phyloP scores from a whole-genome alignment of 2,888 invertebrate species.

The Periphyllus acericola region DNA sequence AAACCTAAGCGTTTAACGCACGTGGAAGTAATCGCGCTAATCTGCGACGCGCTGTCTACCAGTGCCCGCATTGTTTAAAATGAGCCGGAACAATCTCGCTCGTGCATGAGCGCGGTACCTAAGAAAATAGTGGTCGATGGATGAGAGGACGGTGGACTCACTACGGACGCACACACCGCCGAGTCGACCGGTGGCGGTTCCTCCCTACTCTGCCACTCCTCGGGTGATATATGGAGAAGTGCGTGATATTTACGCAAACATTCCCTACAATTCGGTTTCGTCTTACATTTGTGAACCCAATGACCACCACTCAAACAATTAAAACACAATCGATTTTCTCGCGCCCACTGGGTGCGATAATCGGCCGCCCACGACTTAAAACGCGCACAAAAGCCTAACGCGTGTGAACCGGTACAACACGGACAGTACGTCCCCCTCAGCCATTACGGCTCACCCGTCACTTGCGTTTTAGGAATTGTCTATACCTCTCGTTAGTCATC shows the following conservation, averaged over 20 bases:
- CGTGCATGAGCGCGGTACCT: neutral
- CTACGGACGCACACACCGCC: neutral
- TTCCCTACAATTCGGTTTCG: neutral
- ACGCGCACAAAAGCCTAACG: neutral
- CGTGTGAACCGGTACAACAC: too few relatives aligned
- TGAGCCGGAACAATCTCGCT: neutral
- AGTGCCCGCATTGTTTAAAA: constrained; percentile 1
- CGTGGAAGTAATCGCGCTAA: too few relatives aligned
- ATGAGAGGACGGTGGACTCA: neutral
- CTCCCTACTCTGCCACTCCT: too few relatives aligned
- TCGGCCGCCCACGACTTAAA: neutral
- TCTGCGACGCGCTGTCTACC: too few relatives aligned
- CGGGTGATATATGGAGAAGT: neutral
- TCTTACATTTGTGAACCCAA: neutral
- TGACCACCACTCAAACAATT: neutral
- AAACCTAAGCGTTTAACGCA: too few relatives aligned
- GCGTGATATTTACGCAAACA: neutral
- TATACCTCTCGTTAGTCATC: too few relatives aligned
- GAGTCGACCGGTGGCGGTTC: neutral
- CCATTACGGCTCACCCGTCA: too few relatives aligned
- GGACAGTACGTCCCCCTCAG: too few relatives aligned
- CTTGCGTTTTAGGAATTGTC: too few relatives aligned
- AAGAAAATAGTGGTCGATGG: too few relatives aligned
- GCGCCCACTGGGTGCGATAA: neutral
- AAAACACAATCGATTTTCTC: neutral